Evolutionary conservation across 1,140 invertebrate species (phyloP), one percentile per base, ranked within the genome.

Genomic region (Bombus picipes): DNA sequence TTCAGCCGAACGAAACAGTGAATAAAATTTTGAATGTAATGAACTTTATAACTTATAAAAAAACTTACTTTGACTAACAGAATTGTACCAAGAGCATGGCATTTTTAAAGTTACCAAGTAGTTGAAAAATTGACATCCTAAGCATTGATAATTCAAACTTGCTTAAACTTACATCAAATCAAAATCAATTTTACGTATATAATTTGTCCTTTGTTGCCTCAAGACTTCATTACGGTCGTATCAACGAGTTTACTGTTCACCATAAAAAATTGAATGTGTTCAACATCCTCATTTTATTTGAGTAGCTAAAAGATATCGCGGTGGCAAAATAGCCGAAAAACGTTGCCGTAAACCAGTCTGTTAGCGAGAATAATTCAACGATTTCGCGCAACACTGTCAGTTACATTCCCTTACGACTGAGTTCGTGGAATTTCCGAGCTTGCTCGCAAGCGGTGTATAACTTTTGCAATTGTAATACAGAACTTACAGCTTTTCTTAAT

Each of bases 361-460:
- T 62, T 47, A 41, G 18, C 39, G 4, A 13, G 59, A 66, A 79
- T 79, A 68, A 79, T 79, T 79, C 39, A 68, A 78, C 76, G 62
- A 15, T 65, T 25, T 43, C 76, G 77, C 39, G 13, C 25, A 47
- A n/a, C 25, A 37, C 32, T 68, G 65, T 37, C 43, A 39, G 32
- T 37, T 70, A 70, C 65, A 5, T 37, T n/a, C 13, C 43, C 41
- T 75, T 37, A 53, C 15, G 41, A 13, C 10, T 25, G 39, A 41
- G 41, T n/a, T 34, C 32, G 12, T 22, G 32, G 22, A 53, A 57
- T 75, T 37, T 37, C 34, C 32, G 2, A 13, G 25, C 22, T 68
- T 22, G n/a, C 34, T 47, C n/a, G 41, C 9, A 2, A 15, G 9
- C 34, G 1, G 1, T 6, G 47, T 9, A 22, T 39, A 76, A 76